phyloP scores from a whole-genome alignment of 2,888 invertebrate genomes.

The Byasa hedistus region DNA sequence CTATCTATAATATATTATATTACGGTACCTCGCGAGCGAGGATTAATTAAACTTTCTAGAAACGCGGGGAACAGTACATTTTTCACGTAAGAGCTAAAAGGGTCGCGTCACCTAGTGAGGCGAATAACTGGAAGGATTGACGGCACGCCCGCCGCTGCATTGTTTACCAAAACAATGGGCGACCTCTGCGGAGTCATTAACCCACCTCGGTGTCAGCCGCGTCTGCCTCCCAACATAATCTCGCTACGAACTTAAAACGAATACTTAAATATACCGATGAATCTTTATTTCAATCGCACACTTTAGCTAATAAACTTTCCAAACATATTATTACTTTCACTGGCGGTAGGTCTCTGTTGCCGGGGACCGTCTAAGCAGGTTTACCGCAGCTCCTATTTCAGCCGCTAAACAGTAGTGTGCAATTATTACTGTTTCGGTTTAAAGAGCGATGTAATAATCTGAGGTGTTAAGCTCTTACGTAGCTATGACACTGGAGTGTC shows the following conservation, averaged over 20 bases:
- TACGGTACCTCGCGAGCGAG: not conserved
- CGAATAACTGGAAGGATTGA: conserved; percentile 70
- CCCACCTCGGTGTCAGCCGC: conserved; percentile 68
- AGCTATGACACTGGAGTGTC: no score
- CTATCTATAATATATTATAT: no score
- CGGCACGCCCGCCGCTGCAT: conserved; percentile 63
- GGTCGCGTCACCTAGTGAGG: conserved; percentile 66
- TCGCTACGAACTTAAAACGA: conserved; percentile 17
- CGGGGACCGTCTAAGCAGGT: no score
- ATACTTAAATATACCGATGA: not conserved
- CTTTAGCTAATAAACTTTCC: no score
- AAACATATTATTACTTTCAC: no score
- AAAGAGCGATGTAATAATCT: no score
- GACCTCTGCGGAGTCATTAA: conserved; percentile 77
- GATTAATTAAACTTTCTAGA: conserved; percentile 27
- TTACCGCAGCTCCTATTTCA: no score
- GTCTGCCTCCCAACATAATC: conserved; percentile 34
- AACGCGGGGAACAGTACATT: conserved; percentile 18
- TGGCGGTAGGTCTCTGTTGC: no score
- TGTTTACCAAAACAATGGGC: conserved; percentile 77
- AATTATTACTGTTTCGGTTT: no score
- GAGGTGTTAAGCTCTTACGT: no score
- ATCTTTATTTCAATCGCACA: not conserved
- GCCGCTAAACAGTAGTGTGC: no score
- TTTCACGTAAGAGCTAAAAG: conserved; percentile 52